Percentiles rank a stretch among this genome's conserved stretches.
Evolutionary conservation across 1,140 invertebrate species (phyloP).

Genomic region (Lutraria rhynchaena): DNA sequence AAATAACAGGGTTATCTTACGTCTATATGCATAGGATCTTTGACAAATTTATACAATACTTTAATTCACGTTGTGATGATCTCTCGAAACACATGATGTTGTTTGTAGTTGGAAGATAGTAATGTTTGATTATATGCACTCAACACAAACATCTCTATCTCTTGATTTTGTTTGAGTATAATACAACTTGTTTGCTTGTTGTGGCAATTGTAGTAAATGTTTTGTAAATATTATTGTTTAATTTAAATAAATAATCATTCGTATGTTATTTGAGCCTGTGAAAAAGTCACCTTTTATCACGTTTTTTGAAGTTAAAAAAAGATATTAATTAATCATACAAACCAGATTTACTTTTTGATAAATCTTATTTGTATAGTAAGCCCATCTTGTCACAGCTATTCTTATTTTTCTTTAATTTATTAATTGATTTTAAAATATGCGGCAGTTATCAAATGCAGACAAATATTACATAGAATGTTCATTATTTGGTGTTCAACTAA

Average conservation of each 20-base stretch:
- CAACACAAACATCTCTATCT: too few relatives aligned
- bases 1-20: constrained; percentile 53
- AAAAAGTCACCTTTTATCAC: not conserved
- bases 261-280: not conserved
- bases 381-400: too few relatives aligned
- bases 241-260: not conserved
- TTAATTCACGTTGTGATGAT: constrained; percentile 21
- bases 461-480: too few relatives aligned
- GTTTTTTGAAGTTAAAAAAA: too few relatives aligned
- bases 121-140: constrained; percentile 36
- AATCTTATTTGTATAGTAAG: too few relatives aligned
- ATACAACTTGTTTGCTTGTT: not conserved
- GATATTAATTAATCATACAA: too few relatives aligned
- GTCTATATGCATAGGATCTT: constrained; percentile 54
- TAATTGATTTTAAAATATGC: too few relatives aligned
- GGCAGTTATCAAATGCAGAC: too few relatives aligned
- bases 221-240: constrained; percentile 1
- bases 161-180: too few relatives aligned
- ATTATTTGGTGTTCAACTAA: too few relatives aligned
- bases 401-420: too few relatives aligned
- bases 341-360: too few relatives aligned
- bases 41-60: constrained; percentile 56
- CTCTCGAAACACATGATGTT: constrained; percentile 31
- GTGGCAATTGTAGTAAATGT: not conserved
- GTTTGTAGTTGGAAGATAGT: constrained; percentile 44